These are phyloP conservation scores for Taxidea taxus DNA, from an alignment of 2,113 vertebrate genomes.

Conservation along the genomic window DNA sequence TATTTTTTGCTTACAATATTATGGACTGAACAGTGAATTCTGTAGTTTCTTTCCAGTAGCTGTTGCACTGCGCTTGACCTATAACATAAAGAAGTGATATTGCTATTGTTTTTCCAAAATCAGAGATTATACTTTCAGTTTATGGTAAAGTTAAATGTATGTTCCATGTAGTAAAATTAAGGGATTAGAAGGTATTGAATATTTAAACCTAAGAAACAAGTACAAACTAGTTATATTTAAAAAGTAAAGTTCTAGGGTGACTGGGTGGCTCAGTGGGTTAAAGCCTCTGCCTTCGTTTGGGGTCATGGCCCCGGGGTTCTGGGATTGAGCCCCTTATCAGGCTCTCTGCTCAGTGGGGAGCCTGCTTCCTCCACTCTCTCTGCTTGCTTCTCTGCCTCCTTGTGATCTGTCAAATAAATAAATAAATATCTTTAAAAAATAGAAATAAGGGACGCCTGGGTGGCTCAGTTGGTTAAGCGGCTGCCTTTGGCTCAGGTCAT, in stretches of 20 bases:
- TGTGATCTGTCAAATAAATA: too few relatives aligned
- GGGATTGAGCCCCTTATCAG: too few relatives aligned
- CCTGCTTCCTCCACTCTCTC: too few relatives aligned
- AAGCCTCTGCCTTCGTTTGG: too few relatives aligned
- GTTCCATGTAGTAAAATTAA: background rate
- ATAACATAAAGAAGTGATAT: background rate
- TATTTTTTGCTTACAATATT: conserved; percentile 86
- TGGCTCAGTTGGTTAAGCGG: too few relatives aligned
- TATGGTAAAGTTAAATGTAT: background rate
- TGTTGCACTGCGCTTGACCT: conserved; percentile 94
- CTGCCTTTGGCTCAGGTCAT: too few relatives aligned
- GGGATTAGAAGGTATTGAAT: background rate
- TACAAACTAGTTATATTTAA: background rate
- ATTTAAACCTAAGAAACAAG: background rate
- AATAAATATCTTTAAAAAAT: too few relatives aligned
- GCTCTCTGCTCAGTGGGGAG: too few relatives aligned
- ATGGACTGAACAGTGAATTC: conserved; percentile 95
- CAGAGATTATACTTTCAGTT: background rate
- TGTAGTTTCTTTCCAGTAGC: conserved; percentile 96
- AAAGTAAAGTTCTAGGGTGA: background rate
- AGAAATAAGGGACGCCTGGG: too few relatives aligned
- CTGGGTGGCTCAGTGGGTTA: too few relatives aligned
- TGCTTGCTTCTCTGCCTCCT: too few relatives aligned
- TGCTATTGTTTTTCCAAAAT: background rate
- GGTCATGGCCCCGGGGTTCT: too few relatives aligned